Evolutionary conservation across 2,888 invertebrate genomes (phyloP).

Genomic region (Entomobrya proxima): DNA sequence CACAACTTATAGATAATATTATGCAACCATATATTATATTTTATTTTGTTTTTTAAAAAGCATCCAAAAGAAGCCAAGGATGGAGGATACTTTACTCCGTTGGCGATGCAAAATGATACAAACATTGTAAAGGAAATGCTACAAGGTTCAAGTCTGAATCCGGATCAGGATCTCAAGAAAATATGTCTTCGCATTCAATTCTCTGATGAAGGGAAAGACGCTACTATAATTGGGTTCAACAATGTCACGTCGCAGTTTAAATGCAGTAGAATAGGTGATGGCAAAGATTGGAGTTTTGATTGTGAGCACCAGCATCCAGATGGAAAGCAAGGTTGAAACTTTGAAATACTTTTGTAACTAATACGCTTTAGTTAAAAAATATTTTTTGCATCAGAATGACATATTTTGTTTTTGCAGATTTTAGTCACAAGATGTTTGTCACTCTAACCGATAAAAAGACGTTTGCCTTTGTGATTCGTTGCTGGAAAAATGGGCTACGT

Average conservation of each 20-base stretch:
- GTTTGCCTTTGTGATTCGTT: conserved; percentile 64
- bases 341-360: neutral
- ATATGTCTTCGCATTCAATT: conserved; percentile 53
- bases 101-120: conserved; percentile 63
- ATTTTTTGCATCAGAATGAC: neutral
- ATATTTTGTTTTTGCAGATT: conserved; percentile 41
- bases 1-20: neutral
- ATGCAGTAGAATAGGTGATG: conserved; percentile 52
- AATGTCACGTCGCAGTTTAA: conserved; percentile 61
- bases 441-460: conserved; percentile 69
- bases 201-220: conserved; percentile 49
- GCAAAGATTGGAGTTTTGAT: conserved; percentile 62
- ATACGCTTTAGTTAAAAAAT: neutral
- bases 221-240: conserved; percentile 27
- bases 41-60: neutral
- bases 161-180: conserved; percentile 67
- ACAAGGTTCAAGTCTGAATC: conserved; percentile 60
- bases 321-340: conserved; percentile 48
- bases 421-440: conserved; percentile 65
- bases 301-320: conserved; percentile 59
- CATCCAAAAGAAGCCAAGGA: conserved; percentile 59
- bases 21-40: neutral
- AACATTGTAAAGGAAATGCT: conserved; percentile 67
- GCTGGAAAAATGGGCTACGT: conserved; percentile 63
- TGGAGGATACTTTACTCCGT: conserved; percentile 60